A percentile compares a stretch with the other conserved stretches of the same genome.
These are phyloP conservation scores for Pandion haliaetus DNA, from an alignment of 2,113 vertebrate species.

Conservation along the genomic window DNA sequence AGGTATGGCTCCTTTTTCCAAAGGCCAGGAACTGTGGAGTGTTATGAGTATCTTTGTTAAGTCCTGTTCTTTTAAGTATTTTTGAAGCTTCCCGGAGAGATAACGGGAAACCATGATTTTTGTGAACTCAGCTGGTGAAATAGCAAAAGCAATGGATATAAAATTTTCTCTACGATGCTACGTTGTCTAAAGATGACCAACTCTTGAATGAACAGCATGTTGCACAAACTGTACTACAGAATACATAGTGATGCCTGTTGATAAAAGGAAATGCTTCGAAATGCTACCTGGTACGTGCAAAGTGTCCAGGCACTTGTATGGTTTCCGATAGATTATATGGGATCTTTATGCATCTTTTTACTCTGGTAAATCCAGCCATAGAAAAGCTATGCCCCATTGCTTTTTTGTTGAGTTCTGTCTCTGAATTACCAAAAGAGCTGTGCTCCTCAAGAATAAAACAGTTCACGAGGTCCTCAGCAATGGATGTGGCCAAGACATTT, in stretches of 20 bases:
- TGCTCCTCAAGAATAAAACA: background rate
- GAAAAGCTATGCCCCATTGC: background rate
- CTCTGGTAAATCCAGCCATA: background rate
- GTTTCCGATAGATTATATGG: background rate
- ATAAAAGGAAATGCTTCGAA: background rate
- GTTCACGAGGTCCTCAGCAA: background rate
- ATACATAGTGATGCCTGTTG: background rate
- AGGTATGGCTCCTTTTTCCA: background rate
- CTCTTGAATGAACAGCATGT: background rate
- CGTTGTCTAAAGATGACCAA: background rate
- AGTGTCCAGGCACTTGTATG: background rate
- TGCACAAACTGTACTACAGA: background rate
- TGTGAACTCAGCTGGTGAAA: background rate
- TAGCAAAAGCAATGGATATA: background rate
- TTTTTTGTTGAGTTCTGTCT: background rate
- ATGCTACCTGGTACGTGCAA: background rate
- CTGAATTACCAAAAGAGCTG: background rate
- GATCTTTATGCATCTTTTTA: background rate
- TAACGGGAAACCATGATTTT: background rate
- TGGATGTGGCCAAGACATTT: background rate
- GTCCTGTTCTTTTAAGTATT: background rate
- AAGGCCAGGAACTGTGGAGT: background rate
- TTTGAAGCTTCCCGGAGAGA: background rate
- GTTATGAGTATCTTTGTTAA: background rate
- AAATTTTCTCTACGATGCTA: background rate